These are phyloP conservation scores for Hippolais icterina DNA, from an alignment of 2,113 vertebrate genomes.

Conservation along the genomic window DNA sequence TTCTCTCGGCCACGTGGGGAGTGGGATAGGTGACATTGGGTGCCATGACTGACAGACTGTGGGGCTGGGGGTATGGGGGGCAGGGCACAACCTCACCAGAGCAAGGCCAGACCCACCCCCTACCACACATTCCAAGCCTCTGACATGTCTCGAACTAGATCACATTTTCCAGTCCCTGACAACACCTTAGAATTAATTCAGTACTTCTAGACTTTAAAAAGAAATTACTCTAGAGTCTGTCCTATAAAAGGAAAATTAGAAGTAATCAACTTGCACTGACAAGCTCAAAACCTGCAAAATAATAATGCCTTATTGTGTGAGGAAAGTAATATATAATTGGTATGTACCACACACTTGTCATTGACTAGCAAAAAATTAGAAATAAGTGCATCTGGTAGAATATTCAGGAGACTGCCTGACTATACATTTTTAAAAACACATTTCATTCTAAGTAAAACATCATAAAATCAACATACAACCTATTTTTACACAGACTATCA, in stretches of 20 bases:
- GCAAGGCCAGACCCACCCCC: not conserved
- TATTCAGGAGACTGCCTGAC: not conserved
- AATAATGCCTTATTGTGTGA: not conserved
- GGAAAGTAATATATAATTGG: not conserved
- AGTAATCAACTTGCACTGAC: not conserved
- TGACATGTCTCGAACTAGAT: fast-evolving
- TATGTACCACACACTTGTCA: not conserved
- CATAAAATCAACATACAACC: not conserved
- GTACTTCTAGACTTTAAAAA: not conserved
- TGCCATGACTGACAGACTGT: not conserved
- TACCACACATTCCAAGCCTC: no score
- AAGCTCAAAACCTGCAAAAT: not conserved
- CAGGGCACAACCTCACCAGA: not conserved
- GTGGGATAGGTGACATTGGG: fast-evolving
- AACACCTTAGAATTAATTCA: not conserved
- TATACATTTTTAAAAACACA: not conserved
- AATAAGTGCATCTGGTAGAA: not conserved
- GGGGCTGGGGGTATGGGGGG: fast-evolving
- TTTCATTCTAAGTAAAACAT: not conserved
- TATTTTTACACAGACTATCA: not conserved
- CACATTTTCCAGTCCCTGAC: not conserved
- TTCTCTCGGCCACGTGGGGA: fast-evolving
- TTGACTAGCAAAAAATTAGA: not conserved
- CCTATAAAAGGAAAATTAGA: not conserved
- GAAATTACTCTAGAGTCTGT: not conserved